Base-by-base conservation (phyloP, 2,888 invertebrate genomes). In the Cristatella mucedo region DNA sequence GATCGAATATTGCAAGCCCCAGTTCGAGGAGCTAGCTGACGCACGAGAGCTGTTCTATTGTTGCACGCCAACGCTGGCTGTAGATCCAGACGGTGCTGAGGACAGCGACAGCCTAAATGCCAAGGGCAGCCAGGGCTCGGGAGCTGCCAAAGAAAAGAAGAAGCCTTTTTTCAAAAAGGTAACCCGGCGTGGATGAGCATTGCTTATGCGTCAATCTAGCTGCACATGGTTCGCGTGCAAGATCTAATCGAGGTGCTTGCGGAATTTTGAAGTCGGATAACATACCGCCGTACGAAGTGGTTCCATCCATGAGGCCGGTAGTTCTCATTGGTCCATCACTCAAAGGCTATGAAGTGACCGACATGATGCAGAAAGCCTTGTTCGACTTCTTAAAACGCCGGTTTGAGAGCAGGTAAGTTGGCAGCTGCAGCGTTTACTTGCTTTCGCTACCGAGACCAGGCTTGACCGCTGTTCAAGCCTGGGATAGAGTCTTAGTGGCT, bases 311-410 rank as follows among this genome's bases (percentile, higher is more conserved):
- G 95, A 76, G 97, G 63, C 97, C 97, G 40, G 91, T 97, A 49
- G 93, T 97, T 46, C 74, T 97, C 56, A 93, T 97, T 53, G 97
- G 97, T 51, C 97, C 97, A 48, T 93, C 93, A 51, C 77, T 97
- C 58, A 97, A 99, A 71, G 95, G 95, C 51, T 97, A 97, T 73
- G 93, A 97, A 71, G 95, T 97, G 59, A 97, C 97, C 40, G 97
- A 97, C 68, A 99, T 97, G 97, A 97, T 99, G 95, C 97, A 99
- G 71, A 99, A 99, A 72, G 97, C 97, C 51, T 77, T 99, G 53
- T 99, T 99, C 69, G 97, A 97, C 73, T 99, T 84, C 71, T 74
- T 97, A 53, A 99, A 99, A 71, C 87, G 93, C 71, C 77, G 84
- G 55, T 97, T 99, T 67, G 91, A 91, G 72, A 93, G 93, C 70